Evolutionary conservation across 2,113 vertebrate species (phyloP).

Genomic region (Sclerurus mexicanus): DNA sequence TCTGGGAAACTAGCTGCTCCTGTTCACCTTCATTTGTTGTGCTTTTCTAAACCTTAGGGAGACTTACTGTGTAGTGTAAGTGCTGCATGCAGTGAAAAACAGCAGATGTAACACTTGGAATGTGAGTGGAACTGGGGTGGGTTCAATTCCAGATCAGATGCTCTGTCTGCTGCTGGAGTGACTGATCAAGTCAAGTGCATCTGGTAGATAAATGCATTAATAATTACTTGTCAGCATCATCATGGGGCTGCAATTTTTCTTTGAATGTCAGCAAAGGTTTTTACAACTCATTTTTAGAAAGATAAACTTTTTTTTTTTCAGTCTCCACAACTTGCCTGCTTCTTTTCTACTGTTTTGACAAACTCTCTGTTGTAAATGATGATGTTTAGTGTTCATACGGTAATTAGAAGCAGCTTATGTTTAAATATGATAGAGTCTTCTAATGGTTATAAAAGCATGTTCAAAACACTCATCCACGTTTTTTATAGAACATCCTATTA

Average conservation of each 20-base stretch:
- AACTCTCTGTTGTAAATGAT: constrained; percentile 46
- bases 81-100: background rate
- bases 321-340: background rate
- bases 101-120: constrained; percentile 33
- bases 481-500: background rate
- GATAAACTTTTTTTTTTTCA: background rate
- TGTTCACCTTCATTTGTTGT: constrained; percentile 48
- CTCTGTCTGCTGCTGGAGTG: constrained; percentile 37
- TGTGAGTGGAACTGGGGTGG: constrained; percentile 3
- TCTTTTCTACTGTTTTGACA: constrained; percentile 53
- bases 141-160: constrained; percentile 55
- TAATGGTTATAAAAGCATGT: constrained; percentile 22
- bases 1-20: constrained; percentile 6
- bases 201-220: constrained; percentile 27
- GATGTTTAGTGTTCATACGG: constrained; percentile 50
- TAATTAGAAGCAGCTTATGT: constrained; percentile 52
- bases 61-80: constrained; percentile 18
- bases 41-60: constrained; percentile 15
- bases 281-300: constrained; percentile 3
- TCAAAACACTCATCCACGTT: background rate
- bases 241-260: background rate
- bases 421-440: constrained; percentile 34
- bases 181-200: constrained; percentile 50
- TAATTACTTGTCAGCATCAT: background rate
- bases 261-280: constrained; percentile 7